Conservation (phyloP, 2,797 vertebrate genomes). For the Cercopithecus hamlyni region DNA sequence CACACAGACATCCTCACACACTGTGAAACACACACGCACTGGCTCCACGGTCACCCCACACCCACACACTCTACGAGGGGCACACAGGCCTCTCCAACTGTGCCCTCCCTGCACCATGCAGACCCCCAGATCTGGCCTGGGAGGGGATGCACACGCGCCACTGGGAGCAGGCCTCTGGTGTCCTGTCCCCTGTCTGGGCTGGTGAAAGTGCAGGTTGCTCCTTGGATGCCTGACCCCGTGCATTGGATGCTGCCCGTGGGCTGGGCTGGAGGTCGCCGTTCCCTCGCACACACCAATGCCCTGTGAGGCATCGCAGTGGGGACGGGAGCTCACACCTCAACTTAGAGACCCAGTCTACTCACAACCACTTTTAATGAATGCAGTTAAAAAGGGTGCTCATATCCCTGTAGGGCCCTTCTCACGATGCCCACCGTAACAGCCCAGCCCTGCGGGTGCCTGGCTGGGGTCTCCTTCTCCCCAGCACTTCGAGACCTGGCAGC, state of each 20-base stretch:
- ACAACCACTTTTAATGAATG: background rate
- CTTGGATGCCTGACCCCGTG: background rate
- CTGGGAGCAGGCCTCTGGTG: slow-evolving; percentile 56
- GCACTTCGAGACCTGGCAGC: background rate
- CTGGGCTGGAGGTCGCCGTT: background rate
- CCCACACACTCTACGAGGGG: background rate
- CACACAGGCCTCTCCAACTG: background rate
- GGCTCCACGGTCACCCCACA: background rate
- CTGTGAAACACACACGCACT: background rate
- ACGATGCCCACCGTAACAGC: background rate
- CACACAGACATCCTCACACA: background rate
- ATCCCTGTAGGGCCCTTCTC: background rate
- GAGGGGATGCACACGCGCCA: background rate
- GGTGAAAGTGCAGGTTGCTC: accelerated
- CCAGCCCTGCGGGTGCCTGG: background rate
- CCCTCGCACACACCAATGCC: background rate
- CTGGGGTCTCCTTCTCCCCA: background rate
- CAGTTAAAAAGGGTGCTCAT: background rate
- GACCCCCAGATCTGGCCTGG: background rate
- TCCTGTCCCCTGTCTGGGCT: background rate
- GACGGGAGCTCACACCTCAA: background rate
- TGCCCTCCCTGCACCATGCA: background rate
- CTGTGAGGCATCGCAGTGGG: background rate
- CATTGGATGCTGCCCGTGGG: slow-evolving; percentile 52
- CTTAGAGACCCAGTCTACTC: background rate